phyloP scores from a whole-genome alignment of 2,888 invertebrate species.

The Nipponacmea schrenckii region DNA sequence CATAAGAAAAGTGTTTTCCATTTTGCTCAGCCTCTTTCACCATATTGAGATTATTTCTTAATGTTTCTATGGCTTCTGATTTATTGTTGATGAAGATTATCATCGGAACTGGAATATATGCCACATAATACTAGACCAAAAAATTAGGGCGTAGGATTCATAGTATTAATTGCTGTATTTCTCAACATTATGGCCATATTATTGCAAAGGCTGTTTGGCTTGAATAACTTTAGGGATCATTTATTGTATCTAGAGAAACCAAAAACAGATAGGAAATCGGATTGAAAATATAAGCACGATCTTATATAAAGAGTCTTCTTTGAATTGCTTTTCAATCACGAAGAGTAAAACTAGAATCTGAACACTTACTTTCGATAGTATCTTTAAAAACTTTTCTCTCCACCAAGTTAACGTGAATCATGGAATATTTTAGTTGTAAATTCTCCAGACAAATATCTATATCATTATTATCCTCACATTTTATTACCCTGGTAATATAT shows the following conservation, averaged over 20 bases:
- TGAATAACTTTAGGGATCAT: too few relatives aligned
- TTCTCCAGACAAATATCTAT: not conserved
- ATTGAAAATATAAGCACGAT: too few relatives aligned
- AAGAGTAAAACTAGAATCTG: not conserved
- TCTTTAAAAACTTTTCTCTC: not conserved
- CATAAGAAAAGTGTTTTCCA: not conserved
- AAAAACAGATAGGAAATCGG: too few relatives aligned
- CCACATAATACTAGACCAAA: too few relatives aligned
- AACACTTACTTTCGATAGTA: not conserved
- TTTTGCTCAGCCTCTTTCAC: not conserved
- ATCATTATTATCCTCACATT: not conserved
- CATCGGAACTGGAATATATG: constrained; percentile 13
- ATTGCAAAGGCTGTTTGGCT: too few relatives aligned
- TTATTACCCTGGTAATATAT: not conserved
- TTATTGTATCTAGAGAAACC: too few relatives aligned
- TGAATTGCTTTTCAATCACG: too few relatives aligned
- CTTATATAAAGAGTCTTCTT: too few relatives aligned
- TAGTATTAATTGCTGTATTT: too few relatives aligned
- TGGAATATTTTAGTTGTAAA: not conserved
- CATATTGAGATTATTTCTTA: not conserved
- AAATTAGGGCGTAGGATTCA: too few relatives aligned
- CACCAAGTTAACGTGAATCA: not conserved
- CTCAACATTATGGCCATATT: too few relatives aligned
- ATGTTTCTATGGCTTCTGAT: constrained; percentile 4
- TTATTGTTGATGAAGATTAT: constrained; percentile 8